Evolutionary conservation across 2,113 vertebrate genomes (phyloP).

Genomic region (Trachemys scripta): DNA sequence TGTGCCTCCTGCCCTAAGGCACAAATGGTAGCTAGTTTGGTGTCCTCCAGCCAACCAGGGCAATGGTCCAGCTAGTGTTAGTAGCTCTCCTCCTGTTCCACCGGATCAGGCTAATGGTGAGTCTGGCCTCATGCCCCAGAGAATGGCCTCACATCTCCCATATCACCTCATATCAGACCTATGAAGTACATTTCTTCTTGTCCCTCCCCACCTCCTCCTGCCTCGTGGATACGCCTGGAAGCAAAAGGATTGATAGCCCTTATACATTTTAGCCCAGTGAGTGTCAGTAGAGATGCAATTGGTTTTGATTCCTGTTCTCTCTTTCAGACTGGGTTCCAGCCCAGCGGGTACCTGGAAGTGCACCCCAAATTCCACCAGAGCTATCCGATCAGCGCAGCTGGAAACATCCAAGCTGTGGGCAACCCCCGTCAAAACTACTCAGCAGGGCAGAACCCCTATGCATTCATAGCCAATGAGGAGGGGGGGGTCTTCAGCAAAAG

Average conservation of each 20-base stretch:
- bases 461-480: constrained; percentile 12
- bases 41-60: not conserved
- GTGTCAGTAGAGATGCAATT: not conserved
- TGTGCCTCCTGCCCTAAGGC: not conserved
- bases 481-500: constrained; percentile 64
- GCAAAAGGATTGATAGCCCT: not conserved
- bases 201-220: not conserved
- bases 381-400: not conserved
- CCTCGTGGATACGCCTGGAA: not conserved
- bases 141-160: not conserved
- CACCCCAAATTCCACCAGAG: constrained; percentile 62
- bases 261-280: fast-evolving
- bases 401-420: constrained; percentile 26
- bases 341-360: constrained; percentile 17
- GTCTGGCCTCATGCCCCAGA: not conserved
- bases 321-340: constrained; percentile 63
- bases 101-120: not conserved
- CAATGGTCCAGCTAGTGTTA: not conserved
- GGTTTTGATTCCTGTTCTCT: constrained; percentile 36
- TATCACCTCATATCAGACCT: not conserved
- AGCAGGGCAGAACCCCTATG: constrained; percentile 47
- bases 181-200: not conserved
- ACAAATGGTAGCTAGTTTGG: not conserved
- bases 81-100: not conserved
- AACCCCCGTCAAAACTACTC: not conserved